Base-by-base conservation (phyloP, 2,113 vertebrate species). In the Todiramphus chloris region DNA sequence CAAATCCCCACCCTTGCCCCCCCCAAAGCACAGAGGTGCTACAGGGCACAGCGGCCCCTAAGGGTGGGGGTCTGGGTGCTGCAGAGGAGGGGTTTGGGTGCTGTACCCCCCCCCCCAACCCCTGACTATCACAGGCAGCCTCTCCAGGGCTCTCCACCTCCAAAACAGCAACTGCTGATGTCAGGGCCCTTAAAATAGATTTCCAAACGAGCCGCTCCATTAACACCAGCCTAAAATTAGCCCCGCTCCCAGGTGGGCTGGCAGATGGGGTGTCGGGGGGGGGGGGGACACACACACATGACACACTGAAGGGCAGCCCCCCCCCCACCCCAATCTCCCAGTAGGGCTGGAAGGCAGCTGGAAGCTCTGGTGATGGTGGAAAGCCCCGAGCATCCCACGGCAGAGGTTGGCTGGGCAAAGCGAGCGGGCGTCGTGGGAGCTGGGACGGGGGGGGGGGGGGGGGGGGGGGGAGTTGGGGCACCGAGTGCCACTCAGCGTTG, bases 211-310 rank as follows among this genome's bases (percentile, higher is more conserved):
- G 96, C 78, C 60, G 94, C 96, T 97, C 97, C 97, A 97, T 97
- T 97, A 98, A 87, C 92, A 58, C 63, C 77, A 33, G 41, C 82
- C 97, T 98, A 98, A 98, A 98, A 97, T 98, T 98, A 98, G 97
- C 95, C 69, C 23, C 1, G 5, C 66, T 96, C 93, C 75, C 58
- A 24, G 31, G 83, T 37, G 91, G 58, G 84, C 41, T 37, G 76
- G 44, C 33, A 3, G 67, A 64, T 2, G 8, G 13, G 13, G 18
- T 5, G 37, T 37, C 4, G 39, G 39, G 12, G 39, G 39, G 39
- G 59, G 4, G 5, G 62, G 35, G 35, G 50, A 13, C 41, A 13
- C 41, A 12, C 17, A 50, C 48, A 50, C 48, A 37, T 37, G 37
- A 37, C 37, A 37, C 21, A 24, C 48, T 50, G 48, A 24, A 50